These are phyloP conservation scores for Macrosteles quadrilineatus DNA, from an alignment of 1,140 invertebrate genomes.

Conservation along the genomic window DNA sequence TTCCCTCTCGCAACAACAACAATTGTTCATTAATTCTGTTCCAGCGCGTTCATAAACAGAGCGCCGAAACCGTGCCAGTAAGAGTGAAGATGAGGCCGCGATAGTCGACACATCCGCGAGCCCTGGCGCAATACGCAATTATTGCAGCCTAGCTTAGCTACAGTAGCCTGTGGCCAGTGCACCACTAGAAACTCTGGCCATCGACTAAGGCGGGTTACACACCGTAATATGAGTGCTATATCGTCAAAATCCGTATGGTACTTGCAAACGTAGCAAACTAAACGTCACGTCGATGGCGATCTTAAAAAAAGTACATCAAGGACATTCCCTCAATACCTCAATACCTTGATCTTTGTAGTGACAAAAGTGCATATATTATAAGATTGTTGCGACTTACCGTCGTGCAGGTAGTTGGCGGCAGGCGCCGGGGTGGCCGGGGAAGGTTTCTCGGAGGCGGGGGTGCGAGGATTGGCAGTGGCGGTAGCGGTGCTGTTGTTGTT, in stretches of 20 bases:
- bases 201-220: too few relatives aligned
- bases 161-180: background rate
- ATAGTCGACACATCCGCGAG: conserved; percentile 1
- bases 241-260: too few relatives aligned
- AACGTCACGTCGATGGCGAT: too few relatives aligned
- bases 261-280: too few relatives aligned
- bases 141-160: background rate
- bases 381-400: too few relatives aligned
- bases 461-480: background rate
- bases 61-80: conserved; percentile 4
- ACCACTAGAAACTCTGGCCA: too few relatives aligned
- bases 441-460: conserved; percentile 26
- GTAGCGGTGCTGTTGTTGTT: conserved; percentile 19
- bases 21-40: conserved; percentile 31
- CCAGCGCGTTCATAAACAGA: conserved; percentile 6
- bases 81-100: background rate
- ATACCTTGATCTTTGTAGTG: background rate
- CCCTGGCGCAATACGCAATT: background rate
- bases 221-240: too few relatives aligned
- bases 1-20: conserved; percentile 29
- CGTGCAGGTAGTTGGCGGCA: conserved; percentile 16
- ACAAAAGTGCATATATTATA: too few relatives aligned
- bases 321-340: background rate
- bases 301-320: background rate
- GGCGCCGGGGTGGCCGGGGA: conserved; percentile 22